These are phyloP conservation scores for Tauraco erythrolophus DNA, from an alignment of 2,113 vertebrate genomes.

Conservation along the genomic window DNA sequence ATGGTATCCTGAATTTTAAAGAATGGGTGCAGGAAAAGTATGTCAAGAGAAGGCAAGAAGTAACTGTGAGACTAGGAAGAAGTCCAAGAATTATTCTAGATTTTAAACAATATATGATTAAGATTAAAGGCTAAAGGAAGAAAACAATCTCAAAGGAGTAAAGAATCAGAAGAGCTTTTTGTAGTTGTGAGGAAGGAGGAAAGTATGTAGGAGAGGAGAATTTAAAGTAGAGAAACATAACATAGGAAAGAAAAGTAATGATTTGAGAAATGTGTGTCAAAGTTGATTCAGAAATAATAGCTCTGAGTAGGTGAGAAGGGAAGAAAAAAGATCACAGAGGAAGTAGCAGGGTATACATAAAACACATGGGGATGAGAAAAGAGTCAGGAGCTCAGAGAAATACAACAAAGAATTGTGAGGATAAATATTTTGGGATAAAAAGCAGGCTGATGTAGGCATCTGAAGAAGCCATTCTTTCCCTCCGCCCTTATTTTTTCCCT, in stretches of 20 bases:
- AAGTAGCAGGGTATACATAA: slow-evolving; percentile 17
- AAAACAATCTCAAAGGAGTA: neutral
- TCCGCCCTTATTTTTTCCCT: no score
- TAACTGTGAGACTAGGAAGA: neutral
- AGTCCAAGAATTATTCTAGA: neutral
- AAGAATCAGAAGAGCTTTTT: neutral
- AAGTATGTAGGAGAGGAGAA: slow-evolving; percentile 9
- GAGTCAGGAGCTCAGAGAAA: neutral
- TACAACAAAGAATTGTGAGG: neutral
- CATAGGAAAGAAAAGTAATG: neutral
- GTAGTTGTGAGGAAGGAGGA: neutral
- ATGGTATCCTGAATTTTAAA: neutral
- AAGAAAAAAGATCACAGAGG: slow-evolving; percentile 33
- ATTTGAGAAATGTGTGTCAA: slow-evolving; percentile 32
- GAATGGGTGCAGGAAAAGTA: neutral
- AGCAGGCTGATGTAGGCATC: neutral
- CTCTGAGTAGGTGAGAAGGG: slow-evolving; percentile 44
- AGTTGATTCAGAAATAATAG: slow-evolving; percentile 47
- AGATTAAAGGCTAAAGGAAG: neutral
- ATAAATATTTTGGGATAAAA: neutral
- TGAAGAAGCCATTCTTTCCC: neutral
- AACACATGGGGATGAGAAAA: neutral
- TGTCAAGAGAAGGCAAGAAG: neutral
- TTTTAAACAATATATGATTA: neutral
- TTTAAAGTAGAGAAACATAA: neutral